Conservation (phyloP, 2,797 vertebrate species). For the Urocyon cinereoargenteus region DNA sequence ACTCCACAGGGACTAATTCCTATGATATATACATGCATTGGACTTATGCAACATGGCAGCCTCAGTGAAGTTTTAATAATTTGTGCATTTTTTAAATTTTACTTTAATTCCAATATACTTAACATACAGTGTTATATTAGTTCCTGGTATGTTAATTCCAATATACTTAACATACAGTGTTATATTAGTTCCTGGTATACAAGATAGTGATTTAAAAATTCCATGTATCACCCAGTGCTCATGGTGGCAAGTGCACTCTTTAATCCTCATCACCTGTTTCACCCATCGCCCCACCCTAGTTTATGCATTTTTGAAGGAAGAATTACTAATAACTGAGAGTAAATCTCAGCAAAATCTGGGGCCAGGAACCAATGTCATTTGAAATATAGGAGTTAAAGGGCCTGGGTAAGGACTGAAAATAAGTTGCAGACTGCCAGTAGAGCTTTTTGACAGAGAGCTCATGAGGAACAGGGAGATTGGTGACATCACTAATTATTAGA, state of each 20-base stretch:
- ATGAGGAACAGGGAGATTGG: background rate
- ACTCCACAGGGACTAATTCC: background rate
- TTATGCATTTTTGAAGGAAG: background rate
- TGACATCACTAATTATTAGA: background rate
- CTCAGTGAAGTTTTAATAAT: background rate
- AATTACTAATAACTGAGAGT: background rate
- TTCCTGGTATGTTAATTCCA: background rate
- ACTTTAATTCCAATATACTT: no score
- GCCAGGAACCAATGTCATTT: background rate
- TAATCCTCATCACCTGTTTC: background rate
- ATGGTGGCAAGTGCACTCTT: background rate
- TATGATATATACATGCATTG: background rate
- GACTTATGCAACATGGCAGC: background rate
- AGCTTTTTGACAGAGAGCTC: background rate
- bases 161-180: background rate
- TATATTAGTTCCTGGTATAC: background rate
- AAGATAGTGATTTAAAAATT: background rate
- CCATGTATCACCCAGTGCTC: background rate
- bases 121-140: no score
- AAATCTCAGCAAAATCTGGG: background rate
- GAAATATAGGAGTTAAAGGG: background rate
- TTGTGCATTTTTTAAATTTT: background rate
- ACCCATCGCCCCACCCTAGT: background rate
- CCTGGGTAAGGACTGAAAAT: background rate
- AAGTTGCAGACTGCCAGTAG: background rate